Evolutionary conservation across 2,113 vertebrate species (phyloP).

Genomic region (Scatophagus argus): DNA sequence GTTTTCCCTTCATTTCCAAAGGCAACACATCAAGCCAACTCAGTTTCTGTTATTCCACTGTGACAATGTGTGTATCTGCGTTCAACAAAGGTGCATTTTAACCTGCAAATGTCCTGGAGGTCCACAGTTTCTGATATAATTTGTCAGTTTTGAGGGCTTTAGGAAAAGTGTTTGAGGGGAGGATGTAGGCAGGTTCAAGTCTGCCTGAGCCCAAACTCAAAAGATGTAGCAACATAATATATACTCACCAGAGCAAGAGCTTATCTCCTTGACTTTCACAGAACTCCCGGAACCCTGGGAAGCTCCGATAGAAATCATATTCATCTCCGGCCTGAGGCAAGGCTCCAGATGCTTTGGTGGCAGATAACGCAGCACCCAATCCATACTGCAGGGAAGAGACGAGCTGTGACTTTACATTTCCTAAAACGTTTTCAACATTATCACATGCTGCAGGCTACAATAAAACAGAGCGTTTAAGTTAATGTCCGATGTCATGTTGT

Average conservation of each 20-base stretch:
- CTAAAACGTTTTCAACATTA: background rate
- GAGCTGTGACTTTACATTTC: background rate
- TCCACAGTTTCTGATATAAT: background rate
- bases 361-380: slow-evolving; percentile 88
- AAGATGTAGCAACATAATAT: background rate
- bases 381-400: slow-evolving; percentile 85
- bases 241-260: slow-evolving; percentile 89
- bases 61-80: background rate
- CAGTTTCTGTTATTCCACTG: no score
- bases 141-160: background rate
- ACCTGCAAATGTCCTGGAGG: background rate
- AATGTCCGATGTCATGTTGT: background rate
- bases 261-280: slow-evolving; percentile 89
- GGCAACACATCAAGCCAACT: background rate
- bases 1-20: background rate
- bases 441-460: background rate
- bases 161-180: background rate
- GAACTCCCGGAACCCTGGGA: slow-evolving; percentile 91
- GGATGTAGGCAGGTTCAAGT: background rate
- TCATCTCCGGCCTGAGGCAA: slow-evolving; percentile 94
- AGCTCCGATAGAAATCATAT: slow-evolving; percentile 96
- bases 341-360: slow-evolving; percentile 90
- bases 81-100: background rate
- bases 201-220: background rate
- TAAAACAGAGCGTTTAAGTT: background rate